phyloP scores from a whole-genome alignment of 2,888 invertebrate species.

The Tetrapedia diversipes region DNA sequence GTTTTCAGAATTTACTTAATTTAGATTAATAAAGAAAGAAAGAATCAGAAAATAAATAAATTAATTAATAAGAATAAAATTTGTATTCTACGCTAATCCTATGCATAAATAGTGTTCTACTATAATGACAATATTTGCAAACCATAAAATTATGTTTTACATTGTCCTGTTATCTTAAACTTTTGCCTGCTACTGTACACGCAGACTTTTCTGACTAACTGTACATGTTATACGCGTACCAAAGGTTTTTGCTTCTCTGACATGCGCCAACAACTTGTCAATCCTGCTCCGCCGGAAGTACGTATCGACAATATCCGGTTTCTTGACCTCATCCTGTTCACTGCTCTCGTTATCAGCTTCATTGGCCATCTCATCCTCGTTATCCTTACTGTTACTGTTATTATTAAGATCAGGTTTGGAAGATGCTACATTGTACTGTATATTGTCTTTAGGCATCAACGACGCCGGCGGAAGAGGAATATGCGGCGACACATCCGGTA shows the following conservation, averaged over 20 bases:
- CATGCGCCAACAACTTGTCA: constrained; percentile 78
- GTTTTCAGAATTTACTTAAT: no score
- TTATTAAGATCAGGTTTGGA: constrained; percentile 75
- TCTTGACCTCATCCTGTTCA: constrained; percentile 54
- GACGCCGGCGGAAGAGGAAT: constrained; percentile 78
- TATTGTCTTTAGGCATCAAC: constrained; percentile 59
- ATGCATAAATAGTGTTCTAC: no score
- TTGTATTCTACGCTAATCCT: no score
- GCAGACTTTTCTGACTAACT: background rate
- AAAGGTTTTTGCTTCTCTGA: constrained; percentile 78
- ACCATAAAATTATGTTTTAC: no score
- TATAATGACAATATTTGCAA: no score
- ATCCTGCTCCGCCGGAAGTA: constrained; percentile 80
- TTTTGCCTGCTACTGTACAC: no score
- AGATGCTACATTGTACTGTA: background rate
- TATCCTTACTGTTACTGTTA: constrained; percentile 68
- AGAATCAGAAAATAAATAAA: no score
- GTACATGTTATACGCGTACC: constrained; percentile 65
- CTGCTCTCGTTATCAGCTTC: constrained; percentile 57
- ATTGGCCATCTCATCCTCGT: constrained; percentile 56
- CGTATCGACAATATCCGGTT: constrained; percentile 76
- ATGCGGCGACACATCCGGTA: constrained; percentile 75
- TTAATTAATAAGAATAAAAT: no score
- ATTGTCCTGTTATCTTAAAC: no score
- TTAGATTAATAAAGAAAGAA: no score